Evolutionary conservation across 2,888 invertebrate species (phyloP), one percentile per base, ranked within the genome.

Genomic region (Lysandra bellargus): DNA sequence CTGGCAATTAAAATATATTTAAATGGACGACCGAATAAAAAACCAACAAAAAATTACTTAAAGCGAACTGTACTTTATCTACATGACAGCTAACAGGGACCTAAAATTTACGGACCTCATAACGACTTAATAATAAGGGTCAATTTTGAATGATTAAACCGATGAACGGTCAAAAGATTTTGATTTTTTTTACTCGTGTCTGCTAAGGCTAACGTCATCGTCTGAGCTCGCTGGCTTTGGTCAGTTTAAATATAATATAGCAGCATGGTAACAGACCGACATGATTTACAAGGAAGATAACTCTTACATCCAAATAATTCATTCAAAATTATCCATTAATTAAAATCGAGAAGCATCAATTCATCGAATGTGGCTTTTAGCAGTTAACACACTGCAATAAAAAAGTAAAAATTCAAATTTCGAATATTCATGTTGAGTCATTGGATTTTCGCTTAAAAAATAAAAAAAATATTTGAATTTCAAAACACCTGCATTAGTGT

Each of bases 201-300:
- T 83, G 86, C 85, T 86, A 87, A 84, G 86, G 85, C 80, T 88
- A 90, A 87, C 92, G 92, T 93, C 93, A 93, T 87, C 89, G 92
- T 92, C 93, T 92, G 91, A 84, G 92, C 90, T 83, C 88, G 92
- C 88, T 57, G 81, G 80, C 73, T 80, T 78, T 74, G 76, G 76
- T 80, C 79, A 78, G 80, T 82, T 84, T 83, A 83, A 80, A 78
- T 82, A 84, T 84, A 84, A 84, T 84, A 84, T 82, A 82, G 64
- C 78, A 80, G 82, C 80, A 83, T 81, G 80, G 80, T 83, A 83
- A 83, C 82, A 81, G 82, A 83, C 83, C 82, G 80, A 81, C 82
- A 80, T 80, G 81, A 82, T 75, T 82, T 81, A 84, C 81, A 80
- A 44, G 53, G 80, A 37, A 61, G 73, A 64, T 33, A 78, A 81